Percentiles rank a stretch among this genome's conserved stretches.
Conservation (phyloP, 2,113 vertebrate genomes). For the Xiphophorus couchianus region DNA sequence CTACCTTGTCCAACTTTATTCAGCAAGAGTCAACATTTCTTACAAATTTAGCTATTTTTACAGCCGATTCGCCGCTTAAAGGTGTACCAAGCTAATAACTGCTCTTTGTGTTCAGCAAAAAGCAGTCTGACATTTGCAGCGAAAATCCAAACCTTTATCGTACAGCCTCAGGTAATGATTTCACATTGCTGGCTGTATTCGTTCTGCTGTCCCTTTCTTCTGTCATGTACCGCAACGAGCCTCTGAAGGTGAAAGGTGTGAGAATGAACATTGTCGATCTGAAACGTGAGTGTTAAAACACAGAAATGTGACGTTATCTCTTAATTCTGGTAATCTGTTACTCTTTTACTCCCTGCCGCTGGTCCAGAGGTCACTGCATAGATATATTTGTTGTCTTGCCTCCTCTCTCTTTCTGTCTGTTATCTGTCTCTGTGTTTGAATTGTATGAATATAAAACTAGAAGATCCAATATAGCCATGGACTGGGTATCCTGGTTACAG, state of each 20-base stretch:
- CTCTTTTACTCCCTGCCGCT: not conserved
- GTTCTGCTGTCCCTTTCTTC: not conserved
- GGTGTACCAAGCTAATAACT: not conserved
- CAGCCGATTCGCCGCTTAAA: not conserved
- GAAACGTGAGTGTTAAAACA: not conserved
- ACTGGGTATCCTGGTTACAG: not conserved
- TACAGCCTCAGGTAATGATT: not conserved
- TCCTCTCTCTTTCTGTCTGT: not conserved
- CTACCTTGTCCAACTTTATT: not conserved
- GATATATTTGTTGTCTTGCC: no score
- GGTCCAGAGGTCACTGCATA: slow-evolving; percentile 57
- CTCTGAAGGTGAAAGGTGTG: not conserved
- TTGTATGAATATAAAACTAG: not conserved
- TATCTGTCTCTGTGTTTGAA: not conserved
- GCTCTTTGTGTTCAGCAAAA: not conserved
- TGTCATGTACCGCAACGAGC: not conserved
- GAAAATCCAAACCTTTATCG: not conserved
- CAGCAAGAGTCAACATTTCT: not conserved
- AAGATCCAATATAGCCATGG: slow-evolving; percentile 27
- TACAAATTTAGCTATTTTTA: not conserved
- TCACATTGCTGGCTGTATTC: not conserved
- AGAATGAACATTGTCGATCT: not conserved
- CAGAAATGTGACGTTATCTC: slow-evolving; percentile 4
- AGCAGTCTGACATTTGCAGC: not conserved
- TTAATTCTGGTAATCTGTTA: slow-evolving; percentile 28